Evolutionary conservation across 30 jellyfish, hydroid and myxozoan genomes (phyloP), one percentile per base, ranked within the genome.

Genomic region (Aurelia aurita complex sp. Pacific): DNA sequence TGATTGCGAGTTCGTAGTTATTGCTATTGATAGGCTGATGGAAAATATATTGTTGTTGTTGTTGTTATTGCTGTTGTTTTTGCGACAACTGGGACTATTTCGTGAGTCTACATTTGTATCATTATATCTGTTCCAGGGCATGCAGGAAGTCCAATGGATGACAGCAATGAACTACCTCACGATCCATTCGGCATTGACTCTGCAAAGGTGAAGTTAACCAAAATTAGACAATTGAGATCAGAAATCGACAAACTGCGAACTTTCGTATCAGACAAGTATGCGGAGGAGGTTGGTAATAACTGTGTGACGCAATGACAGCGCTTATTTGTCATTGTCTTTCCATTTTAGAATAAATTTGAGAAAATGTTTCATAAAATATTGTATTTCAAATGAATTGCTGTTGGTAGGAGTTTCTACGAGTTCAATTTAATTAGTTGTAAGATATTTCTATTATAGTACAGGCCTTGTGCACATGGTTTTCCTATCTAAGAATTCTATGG

Each of bases 221-320:
- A 76, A 59, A 83, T 95, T 61, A 57, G 87, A 53, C 88, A 76
- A 52, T 67, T 90, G 60, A 81, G 96, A 19, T 65, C 79, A 17
- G 96, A 89, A 40, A 64, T 89, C 35, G 97, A 89, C 54, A 85
- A 77, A 34, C 70, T 95, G 7, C 77, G 99, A 18, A 75, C 91
- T 3, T 67, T 90, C 63, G 88, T 95, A 10, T 85, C 97, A 1
- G 99, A 95, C 36, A 90, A 90, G 65, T 90, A 95, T 83, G 99
- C 99, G 4, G 97, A 95, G 60, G 97, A 95, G 64, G 93, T 95
- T 33, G 99, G 98, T 10, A 85, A 77, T 74, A 89, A 92, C 73
- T 92, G 98, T 68, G 81, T 87, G 10, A 86, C 97, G n/a, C 98
- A 92, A 78, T 92, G 64, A 74, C 19, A 11, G 40, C 17, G 52